phyloP scores from a whole-genome alignment of 2,888 invertebrate genomes.

The Troides oblongomaculatus region DNA sequence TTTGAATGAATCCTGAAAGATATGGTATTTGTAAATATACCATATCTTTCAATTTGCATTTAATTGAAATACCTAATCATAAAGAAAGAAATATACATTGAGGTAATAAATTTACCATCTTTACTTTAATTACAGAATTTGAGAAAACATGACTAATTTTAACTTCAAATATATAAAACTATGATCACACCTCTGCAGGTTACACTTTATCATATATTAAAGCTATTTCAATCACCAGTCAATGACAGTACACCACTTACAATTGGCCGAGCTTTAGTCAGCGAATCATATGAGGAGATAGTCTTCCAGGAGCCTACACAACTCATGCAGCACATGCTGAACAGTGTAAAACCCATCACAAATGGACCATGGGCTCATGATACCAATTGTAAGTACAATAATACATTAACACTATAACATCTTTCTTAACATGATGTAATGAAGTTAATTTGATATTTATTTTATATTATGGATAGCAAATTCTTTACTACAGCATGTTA shows the following conservation, averaged over 20 bases:
- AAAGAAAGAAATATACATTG: no score
- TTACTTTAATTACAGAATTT: no score
- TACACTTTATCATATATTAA: constrained; percentile 95
- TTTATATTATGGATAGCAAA: no score
- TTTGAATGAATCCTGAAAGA: no score
- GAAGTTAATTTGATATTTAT: background rate
- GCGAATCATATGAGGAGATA: constrained; percentile 97
- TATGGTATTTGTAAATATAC: no score
- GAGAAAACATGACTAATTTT: no score
- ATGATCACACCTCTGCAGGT: constrained; percentile 81
- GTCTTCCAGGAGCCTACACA: constrained; percentile 95
- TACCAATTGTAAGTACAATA: constrained; percentile 87
- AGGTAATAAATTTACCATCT: no score
- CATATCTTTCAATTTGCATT: no score
- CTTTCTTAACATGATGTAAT: background rate
- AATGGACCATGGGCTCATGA: constrained; percentile 90
- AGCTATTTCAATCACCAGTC: constrained; percentile 92
- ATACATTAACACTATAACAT: background rate
- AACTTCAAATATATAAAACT: background rate
- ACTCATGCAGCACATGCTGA: constrained; percentile 93
- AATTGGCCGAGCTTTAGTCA: constrained; percentile 85
- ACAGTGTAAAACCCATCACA: constrained; percentile 86
- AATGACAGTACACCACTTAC: constrained; percentile 65
- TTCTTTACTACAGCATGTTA: no score
- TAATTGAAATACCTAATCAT: no score